Evolutionary conservation across 1,140 invertebrate species (phyloP), one percentile per base, ranked within the genome.

Genomic region (Drosophila setifemur): DNA sequence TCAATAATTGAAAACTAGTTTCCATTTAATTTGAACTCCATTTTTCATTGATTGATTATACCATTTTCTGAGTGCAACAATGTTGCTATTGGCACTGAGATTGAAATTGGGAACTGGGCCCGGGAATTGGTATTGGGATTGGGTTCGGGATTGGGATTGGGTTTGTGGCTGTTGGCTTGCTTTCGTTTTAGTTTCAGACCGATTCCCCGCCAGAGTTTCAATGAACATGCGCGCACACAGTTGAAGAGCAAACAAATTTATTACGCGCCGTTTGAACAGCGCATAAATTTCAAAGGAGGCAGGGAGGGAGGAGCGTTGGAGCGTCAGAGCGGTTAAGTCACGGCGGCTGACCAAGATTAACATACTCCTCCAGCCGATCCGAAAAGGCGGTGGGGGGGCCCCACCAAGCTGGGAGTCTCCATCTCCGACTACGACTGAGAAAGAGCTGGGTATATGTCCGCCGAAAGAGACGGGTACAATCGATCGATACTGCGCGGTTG

Each of bases 171-270:
- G n/a, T 11, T 37, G 18, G 54, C 21, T 37, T 44, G 44, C 25
- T 37, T 55, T 45, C 60, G 54, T 23, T 21, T 33, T 39, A 23
- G 33, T 19, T 37, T 25, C 35, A 6, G 28, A 26, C 48, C 48
- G 21, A 12, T 18, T n/a, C 8, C 18, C 40, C 9, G 2, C 19
- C 4, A 79, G 70, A 86, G 76, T 81, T 76, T 86, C 81, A 86
- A 81, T 86, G 81, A 86, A 86, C 81, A 86, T 76, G 81, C 66
- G 68, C 81, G 79, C 75, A 54, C 81, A 81, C 81, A 86, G 81
- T 86, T 86, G 75, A 86, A 86, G 81, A 86, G 81, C 81, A 86
- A 86, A 86, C 81, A 86, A 86, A 86, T 86, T 86, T 86, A 86
- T 86, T 86, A 86, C 81, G 81, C 81, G 81, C 81, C 81, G 76